phyloP scores from a whole-genome alignment of 2,888 invertebrate species.

The Chrysopilus asiliformis region DNA sequence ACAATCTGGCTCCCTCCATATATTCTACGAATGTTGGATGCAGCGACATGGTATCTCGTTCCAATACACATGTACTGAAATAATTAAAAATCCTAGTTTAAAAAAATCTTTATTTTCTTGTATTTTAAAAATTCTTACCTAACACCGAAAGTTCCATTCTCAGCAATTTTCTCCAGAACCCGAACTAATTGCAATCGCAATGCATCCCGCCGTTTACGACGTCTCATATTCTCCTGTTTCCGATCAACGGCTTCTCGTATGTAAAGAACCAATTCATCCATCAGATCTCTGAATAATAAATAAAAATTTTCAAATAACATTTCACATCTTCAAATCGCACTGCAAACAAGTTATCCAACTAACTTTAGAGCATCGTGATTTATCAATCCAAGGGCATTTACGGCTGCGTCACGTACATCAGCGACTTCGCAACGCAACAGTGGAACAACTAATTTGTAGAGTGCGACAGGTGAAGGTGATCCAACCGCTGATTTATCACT shows the following conservation, averaged over 20 bases:
- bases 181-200: conserved; percentile 81
- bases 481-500: conserved; percentile 56
- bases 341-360: conserved; percentile 21
- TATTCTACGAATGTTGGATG: conserved; percentile 86
- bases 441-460: conserved; percentile 89
- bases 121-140: conserved; percentile 41
- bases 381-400: conserved; percentile 86
- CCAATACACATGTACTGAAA: conserved; percentile 63
- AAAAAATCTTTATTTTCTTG: conserved; percentile 5
- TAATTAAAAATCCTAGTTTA: no score
- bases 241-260: conserved; percentile 93
- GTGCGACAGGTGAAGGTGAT: conserved; percentile 65
- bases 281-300: conserved; percentile 58
- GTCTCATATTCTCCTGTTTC: conserved; percentile 92
- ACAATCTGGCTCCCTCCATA: conserved; percentile 83
- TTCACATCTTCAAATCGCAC: not conserved
- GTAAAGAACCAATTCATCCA: conserved; percentile 86
- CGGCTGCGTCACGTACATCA: conserved; percentile 89
- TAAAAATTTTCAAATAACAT: not conserved
- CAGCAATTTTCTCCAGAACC: conserved; percentile 83
- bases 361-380: conserved; percentile 91
- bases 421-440: conserved; percentile 82
- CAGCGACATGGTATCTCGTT: conserved; percentile 67
- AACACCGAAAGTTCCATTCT: conserved; percentile 76
- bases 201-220: conserved; percentile 81